Percentiles rank a stretch among this genome's conserved stretches.
Evolutionary conservation across 1,140 invertebrate species (phyloP).

Genomic region (Caenorhabditis inopinata): DNA sequence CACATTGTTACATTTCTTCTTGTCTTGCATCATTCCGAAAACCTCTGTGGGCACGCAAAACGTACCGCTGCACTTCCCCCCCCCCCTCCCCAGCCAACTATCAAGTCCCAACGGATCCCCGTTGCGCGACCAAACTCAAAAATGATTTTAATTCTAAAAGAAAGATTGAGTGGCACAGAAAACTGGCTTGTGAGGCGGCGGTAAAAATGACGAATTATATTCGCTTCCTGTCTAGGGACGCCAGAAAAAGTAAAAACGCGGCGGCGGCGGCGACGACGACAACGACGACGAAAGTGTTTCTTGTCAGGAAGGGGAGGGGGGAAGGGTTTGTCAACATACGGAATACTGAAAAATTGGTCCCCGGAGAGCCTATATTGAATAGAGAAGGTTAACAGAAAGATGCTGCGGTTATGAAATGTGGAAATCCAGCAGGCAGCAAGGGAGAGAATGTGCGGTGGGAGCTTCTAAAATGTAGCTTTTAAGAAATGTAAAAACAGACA

Average conservation of each 20-base stretch:
- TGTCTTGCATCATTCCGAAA: neutral
- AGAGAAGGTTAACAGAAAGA: constrained; percentile 21
- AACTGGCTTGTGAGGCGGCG: constrained; percentile 25
- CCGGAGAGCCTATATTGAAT: neutral
- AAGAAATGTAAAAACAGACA: no score
- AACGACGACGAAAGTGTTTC: constrained; percentile 18
- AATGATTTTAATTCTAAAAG: neutral
- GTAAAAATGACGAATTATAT: constrained; percentile 32
- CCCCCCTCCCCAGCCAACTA: no score
- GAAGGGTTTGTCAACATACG: constrained; percentile 32
- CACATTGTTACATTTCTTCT: no score
- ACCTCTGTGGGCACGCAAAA: no score
- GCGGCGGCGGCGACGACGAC: neutral
- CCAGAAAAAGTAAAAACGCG: neutral
- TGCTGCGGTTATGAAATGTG: constrained; percentile 16
- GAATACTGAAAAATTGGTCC: constrained; percentile 28
- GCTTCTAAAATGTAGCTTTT: no score
- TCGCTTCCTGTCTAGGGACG: constrained; percentile 16
- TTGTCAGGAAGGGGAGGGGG: neutral
- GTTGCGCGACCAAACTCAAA: no score
- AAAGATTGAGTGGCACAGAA: constrained; percentile 4
- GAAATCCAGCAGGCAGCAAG: neutral
- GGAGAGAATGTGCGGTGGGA: no score
- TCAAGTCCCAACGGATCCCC: no score
- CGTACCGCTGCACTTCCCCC: no score